Conservation (phyloP, 2,797 vertebrate species). For the Takifugu rubripes region DNA sequence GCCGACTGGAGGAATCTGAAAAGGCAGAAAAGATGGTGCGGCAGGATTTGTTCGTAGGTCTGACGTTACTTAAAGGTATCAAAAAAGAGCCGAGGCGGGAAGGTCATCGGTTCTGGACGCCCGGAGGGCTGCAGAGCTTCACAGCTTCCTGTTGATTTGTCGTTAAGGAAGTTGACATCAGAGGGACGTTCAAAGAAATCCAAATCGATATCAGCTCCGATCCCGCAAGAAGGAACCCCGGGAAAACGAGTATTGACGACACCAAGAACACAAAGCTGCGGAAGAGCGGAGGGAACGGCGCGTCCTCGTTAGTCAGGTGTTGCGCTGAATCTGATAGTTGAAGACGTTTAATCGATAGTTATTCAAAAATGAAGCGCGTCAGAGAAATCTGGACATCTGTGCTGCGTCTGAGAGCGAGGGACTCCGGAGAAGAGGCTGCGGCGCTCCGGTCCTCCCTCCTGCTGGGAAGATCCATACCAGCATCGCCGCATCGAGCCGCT, state of each 20-base stretch:
- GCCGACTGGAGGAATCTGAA: too few relatives aligned
- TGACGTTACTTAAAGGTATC: background rate
- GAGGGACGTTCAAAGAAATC: too few relatives aligned
- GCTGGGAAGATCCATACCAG: constrained; percentile 45
- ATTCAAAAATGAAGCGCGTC: background rate
- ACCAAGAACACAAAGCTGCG: too few relatives aligned
- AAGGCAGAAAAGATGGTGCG: too few relatives aligned
- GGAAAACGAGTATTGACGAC: background rate
- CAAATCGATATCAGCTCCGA: too few relatives aligned
- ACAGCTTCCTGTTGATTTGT: background rate
- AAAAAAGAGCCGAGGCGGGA: background rate
- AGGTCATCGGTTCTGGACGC: background rate
- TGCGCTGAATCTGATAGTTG: background rate
- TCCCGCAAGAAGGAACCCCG: background rate
- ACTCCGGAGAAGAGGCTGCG: background rate
- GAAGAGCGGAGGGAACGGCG: too few relatives aligned
- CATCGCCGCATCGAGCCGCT: constrained; percentile 30
- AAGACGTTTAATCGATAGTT: too few relatives aligned
- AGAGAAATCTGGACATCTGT: background rate
- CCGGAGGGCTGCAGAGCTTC: constrained; percentile 9
- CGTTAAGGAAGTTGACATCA: too few relatives aligned
- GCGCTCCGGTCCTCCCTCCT: constrained; percentile 6
- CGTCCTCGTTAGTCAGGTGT: background rate
- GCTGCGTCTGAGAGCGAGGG: too few relatives aligned
- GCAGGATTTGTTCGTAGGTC: background rate